Conservation (phyloP, 92 coral and sea anemone species). For the Muricea muricata region DNA sequence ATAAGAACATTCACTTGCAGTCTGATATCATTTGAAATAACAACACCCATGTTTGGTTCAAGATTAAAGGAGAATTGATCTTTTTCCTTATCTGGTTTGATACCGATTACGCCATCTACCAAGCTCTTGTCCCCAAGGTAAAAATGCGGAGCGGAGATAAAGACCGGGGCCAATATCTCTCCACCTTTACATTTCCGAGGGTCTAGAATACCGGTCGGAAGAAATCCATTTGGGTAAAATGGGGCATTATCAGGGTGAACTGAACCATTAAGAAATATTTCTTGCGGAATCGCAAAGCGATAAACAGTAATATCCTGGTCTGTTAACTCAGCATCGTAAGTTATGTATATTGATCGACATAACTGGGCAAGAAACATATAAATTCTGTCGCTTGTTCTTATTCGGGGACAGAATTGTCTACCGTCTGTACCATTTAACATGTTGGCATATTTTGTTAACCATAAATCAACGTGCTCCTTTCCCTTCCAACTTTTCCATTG, state of each 20-base stretch:
- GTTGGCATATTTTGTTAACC: constrained; percentile 80
- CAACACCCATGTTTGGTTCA: constrained; percentile 77
- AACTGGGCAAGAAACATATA: constrained; percentile 75
- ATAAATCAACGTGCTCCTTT: constrained; percentile 59
- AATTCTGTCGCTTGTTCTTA: constrained; percentile 43
- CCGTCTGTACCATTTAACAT: constrained; percentile 97
- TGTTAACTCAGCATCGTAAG: constrained; percentile 42
- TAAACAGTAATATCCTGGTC: constrained; percentile 66
- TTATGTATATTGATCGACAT: constrained; percentile 78
- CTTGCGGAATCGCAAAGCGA: constrained; percentile 71
- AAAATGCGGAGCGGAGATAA: constrained; percentile 87
- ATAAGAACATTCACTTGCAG: constrained; percentile 77
- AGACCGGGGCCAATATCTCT: constrained; percentile 64
- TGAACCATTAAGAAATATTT: constrained; percentile 71
- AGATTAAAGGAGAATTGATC: constrained; percentile 75
- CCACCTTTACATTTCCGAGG: constrained; percentile 69
- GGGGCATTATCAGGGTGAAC: constrained; percentile 72
- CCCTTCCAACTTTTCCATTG: constrained; percentile 80
- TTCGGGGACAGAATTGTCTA: constrained; percentile 80
- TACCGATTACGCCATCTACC: constrained; percentile 67
- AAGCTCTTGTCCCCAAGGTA: constrained; percentile 78
- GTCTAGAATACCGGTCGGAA: constrained; percentile 79
- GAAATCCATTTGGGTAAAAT: constrained; percentile 79
- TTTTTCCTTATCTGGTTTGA: constrained; percentile 66
- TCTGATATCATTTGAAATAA: constrained; percentile 66